Percentiles rank a stretch among this genome's conserved stretches.
Evolutionary conservation across 2,797 vertebrate genomes (phyloP).

Genomic region (Gouania willdenowi): DNA sequence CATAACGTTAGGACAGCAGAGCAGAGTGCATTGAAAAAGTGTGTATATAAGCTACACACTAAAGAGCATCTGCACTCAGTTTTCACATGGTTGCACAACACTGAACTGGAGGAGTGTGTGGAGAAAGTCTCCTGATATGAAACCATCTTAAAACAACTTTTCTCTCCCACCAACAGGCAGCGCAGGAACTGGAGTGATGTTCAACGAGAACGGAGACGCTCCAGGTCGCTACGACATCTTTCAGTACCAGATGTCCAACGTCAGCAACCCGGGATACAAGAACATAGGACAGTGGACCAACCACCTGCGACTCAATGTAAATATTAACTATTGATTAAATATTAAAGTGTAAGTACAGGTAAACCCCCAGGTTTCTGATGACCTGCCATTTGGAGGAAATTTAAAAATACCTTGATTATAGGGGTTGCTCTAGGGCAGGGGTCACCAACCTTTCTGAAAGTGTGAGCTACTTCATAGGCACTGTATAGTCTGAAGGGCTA

Average conservation of each 20-base stretch:
- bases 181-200: conserved; percentile 88
- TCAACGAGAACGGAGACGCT: conserved; percentile 88
- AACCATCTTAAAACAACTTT: conserved; percentile 13
- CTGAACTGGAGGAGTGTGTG: too few relatives aligned
- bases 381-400: too few relatives aligned
- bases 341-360: too few relatives aligned
- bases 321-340: conserved; percentile 31
- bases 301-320: conserved; percentile 82
- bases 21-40: conserved; percentile 61
- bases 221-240: conserved; percentile 92
- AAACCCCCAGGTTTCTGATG: too few relatives aligned
- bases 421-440: too few relatives aligned
- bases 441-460: too few relatives aligned
- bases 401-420: too few relatives aligned
- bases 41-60: conserved; percentile 35
- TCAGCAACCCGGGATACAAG: conserved; percentile 77
- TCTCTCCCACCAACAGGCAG: conserved; percentile 74
- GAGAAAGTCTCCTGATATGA: too few relatives aligned
- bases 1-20: conserved; percentile 60
- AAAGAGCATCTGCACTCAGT: conserved; percentile 64
- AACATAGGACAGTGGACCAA: conserved; percentile 89
- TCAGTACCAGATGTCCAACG: conserved; percentile 86
- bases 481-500: too few relatives aligned
- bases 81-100: conserved; percentile 52
- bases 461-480: too few relatives aligned